phyloP scores from a whole-genome alignment of 2,113 vertebrate species.

The Miniopterus natalensis region DNA sequence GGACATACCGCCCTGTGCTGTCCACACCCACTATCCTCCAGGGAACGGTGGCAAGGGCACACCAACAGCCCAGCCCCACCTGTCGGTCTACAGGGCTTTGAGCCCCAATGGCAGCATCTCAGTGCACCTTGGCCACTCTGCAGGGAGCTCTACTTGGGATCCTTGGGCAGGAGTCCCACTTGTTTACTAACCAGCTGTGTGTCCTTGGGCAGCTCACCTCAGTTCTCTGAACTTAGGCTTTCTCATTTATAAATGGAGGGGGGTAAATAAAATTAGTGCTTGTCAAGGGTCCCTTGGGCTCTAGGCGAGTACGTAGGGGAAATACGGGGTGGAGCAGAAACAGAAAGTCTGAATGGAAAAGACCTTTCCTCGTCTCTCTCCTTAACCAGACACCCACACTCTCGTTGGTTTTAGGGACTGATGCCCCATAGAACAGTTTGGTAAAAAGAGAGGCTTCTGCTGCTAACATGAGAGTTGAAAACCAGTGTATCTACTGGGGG shows the following conservation, averaged over 20 bases:
- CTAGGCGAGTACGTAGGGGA: background rate
- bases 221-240: background rate
- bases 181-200: background rate
- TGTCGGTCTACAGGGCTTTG: background rate
- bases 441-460: background rate
- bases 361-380: background rate
- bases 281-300: background rate
- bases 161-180: background rate
- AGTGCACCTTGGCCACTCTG: rapidly evolving
- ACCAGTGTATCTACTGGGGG: background rate
- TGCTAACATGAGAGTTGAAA: background rate
- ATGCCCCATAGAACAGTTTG: background rate
- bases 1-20: background rate
- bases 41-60: too few relatives aligned
- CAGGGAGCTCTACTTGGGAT: background rate
- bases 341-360: background rate
- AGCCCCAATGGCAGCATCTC: background rate
- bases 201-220: background rate
- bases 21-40: background rate
- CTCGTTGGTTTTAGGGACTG: background rate
- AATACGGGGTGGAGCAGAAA: background rate
- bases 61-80: background rate
- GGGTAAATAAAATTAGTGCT: background rate
- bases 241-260: background rate
- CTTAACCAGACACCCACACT: background rate